Evolutionary conservation across 2,888 invertebrate genomes (phyloP).

Genomic region (Carcina quercana): DNA sequence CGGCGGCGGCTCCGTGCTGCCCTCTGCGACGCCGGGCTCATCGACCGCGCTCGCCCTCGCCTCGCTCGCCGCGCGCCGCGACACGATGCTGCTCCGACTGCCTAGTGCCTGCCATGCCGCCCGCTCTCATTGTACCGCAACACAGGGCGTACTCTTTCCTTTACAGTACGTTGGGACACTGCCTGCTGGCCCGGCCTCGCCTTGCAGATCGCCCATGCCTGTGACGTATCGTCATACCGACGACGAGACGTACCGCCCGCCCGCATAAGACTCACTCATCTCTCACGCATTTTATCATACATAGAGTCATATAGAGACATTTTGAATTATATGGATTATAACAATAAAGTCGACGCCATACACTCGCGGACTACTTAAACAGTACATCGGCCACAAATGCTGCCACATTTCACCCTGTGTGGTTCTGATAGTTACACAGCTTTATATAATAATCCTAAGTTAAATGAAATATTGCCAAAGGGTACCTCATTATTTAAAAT

Average conservation of each 20-base stretch:
- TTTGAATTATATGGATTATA: too few relatives aligned
- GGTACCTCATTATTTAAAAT: too few relatives aligned
- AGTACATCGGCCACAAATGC: too few relatives aligned
- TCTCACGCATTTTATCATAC: too few relatives aligned
- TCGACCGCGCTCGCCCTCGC: conserved; percentile 65
- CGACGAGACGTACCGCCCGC: background rate
- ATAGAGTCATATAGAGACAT: too few relatives aligned
- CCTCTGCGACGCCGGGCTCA: conserved; percentile 68
- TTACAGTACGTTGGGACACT: conserved; percentile 22
- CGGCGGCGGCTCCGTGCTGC: conserved; percentile 53
- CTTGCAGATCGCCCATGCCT: conserved; percentile 1
- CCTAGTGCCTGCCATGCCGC: conserved; percentile 30
- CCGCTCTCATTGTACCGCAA: conserved; percentile 56
- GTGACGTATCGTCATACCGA: background rate
- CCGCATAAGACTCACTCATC: background rate
- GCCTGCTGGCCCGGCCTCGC: conserved; percentile 14
- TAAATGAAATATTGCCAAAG: too few relatives aligned
- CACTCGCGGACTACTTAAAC: too few relatives aligned
- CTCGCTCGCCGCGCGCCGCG: conserved; percentile 37
- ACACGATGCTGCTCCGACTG: conserved; percentile 29
- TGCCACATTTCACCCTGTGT: too few relatives aligned
- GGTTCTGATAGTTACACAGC: too few relatives aligned
- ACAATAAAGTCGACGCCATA: too few relatives aligned
- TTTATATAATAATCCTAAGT: too few relatives aligned
- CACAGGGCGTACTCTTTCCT: conserved; percentile 36